Conservation (phyloP, 2,888 invertebrate genomes). For the Eristalis intricaria region DNA sequence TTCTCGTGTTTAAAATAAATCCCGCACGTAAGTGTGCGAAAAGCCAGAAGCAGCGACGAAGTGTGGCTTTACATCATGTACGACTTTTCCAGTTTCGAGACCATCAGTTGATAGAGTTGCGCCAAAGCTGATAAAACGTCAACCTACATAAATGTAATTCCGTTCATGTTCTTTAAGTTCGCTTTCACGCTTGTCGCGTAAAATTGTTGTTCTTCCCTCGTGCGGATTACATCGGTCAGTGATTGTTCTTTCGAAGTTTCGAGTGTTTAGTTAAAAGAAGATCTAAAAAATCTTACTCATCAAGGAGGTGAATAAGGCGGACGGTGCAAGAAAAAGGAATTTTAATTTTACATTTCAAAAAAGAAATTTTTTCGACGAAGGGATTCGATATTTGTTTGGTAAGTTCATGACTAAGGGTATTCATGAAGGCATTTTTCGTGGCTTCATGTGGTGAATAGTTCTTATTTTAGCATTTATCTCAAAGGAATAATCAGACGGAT, state of each 20-base stretch:
- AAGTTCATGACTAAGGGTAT: no score
- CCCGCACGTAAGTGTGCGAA: background rate
- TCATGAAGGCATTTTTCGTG: no score
- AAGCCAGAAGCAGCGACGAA: slow-evolving; percentile 16
- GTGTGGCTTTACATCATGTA: slow-evolving; percentile 31
- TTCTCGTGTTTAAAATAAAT: slow-evolving; percentile 14
- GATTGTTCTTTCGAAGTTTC: background rate
- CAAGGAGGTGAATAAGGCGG: no score
- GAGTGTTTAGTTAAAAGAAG: background rate
- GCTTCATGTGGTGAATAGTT: no score
- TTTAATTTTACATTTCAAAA: no score
- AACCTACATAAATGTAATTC: slow-evolving; percentile 32
- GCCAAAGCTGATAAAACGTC: slow-evolving; percentile 44
- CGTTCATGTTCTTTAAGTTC: slow-evolving; percentile 4
- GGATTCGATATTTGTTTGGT: no score
- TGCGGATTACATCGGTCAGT: background rate
- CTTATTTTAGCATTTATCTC: no score
- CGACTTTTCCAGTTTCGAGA: slow-evolving; percentile 26
- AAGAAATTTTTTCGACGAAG: no score
- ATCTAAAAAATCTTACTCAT: no score
- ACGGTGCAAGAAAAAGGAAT: no score
- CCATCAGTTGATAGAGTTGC: slow-evolving; percentile 36
- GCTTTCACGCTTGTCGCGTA: background rate
- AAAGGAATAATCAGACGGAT: no score
- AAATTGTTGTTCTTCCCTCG: slow-evolving; percentile 6